These are phyloP conservation scores for Nothocercus nigrocapillus DNA, from an alignment of 2,113 vertebrate genomes.

Conservation along the genomic window DNA sequence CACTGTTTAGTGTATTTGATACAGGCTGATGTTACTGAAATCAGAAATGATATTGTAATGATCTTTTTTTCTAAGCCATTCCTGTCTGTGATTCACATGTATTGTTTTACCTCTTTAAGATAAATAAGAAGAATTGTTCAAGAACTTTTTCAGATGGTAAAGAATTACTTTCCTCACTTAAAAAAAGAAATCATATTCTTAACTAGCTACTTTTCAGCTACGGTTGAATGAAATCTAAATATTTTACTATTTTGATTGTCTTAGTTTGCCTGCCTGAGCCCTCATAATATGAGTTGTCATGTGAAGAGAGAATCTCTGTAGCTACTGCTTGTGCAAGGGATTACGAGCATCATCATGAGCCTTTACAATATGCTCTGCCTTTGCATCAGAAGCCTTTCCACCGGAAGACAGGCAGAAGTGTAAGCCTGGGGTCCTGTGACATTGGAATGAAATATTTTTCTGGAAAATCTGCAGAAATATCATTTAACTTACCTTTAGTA, in stretches of 20 bases:
- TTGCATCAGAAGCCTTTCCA: not conserved
- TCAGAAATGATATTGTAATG: fast-evolving
- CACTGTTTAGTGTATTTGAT: not conserved
- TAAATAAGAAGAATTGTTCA: not conserved
- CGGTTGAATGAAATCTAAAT: not conserved
- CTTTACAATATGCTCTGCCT: not conserved
- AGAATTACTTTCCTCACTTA: not conserved
- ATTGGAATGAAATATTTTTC: not conserved
- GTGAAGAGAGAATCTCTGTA: fast-evolving
- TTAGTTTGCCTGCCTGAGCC: not conserved
- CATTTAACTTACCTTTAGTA: fast-evolving
- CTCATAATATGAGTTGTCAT: not conserved
- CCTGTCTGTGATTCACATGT: fast-evolving
- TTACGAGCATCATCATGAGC: not conserved
- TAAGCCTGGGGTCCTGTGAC: not conserved
- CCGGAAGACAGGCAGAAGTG: not conserved
- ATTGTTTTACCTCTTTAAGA: not conserved
- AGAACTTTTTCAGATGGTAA: not conserved
- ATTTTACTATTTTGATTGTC: not conserved
- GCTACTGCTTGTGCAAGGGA: not conserved
- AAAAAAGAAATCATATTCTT: not conserved
- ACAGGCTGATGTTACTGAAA: fast-evolving
- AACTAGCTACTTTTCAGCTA: not conserved
- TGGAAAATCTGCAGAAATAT: no score
- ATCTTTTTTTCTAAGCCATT: not conserved